These are phyloP conservation scores for Schizaphis graminum DNA, from an alignment of 2,888 invertebrate species.

Conservation along the genomic window DNA sequence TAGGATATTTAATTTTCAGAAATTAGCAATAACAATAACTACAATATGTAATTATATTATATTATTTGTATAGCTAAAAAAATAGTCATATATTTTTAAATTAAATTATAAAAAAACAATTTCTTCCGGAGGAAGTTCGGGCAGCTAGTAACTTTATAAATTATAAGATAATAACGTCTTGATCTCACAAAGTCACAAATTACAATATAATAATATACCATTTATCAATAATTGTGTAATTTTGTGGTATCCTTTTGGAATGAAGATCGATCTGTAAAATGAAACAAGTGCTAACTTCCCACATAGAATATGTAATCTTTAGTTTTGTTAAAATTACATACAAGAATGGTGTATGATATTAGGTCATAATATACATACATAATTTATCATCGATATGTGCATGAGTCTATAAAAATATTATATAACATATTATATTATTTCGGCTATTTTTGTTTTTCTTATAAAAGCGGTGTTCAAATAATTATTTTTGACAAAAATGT, in stretches of 20 bases:
- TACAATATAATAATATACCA: not conserved
- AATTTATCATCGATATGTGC: no score
- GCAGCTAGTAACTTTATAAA: not conserved
- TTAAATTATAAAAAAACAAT: no score
- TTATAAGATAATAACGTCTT: not conserved
- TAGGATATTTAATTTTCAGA: no score
- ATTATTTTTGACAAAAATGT: not conserved
- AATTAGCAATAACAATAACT: no score
- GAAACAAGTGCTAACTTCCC: not conserved
- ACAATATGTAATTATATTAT: no score
- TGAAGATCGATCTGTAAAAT: not conserved
- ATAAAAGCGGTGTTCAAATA: not conserved
- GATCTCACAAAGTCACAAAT: not conserved
- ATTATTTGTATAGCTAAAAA: no score
- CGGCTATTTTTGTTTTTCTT: no score
- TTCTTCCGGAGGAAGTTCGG: no score
- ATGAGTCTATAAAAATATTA: no score
- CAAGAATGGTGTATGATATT: not conserved
- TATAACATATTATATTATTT: no score
- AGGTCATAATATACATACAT: not conserved
- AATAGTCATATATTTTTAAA: no score
- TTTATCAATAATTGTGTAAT: not conserved
- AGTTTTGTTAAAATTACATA: not conserved
- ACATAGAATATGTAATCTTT: not conserved
- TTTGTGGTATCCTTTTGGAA: not conserved